Evolutionary conservation across 2,797 vertebrate species (phyloP).

Genomic region (Schizopygopsis malacanthus): DNA sequence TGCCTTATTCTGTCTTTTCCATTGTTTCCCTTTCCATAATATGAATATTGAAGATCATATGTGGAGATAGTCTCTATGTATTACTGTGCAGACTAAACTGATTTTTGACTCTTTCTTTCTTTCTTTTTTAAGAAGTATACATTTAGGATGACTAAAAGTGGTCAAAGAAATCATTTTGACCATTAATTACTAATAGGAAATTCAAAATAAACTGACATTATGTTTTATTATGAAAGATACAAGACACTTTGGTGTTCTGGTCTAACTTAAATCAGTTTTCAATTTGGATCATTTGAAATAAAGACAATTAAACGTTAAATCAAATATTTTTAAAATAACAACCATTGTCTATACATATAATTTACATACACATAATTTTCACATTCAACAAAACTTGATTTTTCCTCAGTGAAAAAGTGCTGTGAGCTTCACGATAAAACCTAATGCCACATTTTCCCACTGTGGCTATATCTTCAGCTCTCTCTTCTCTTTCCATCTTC

Average conservation of each 20-base stretch:
- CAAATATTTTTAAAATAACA: background rate
- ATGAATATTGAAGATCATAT: conserved; percentile 37
- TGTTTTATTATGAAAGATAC: background rate
- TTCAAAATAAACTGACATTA: background rate
- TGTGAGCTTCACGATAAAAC: background rate
- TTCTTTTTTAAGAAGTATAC: background rate
- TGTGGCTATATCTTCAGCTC: background rate
- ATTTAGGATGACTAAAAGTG: background rate
- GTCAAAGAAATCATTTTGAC: background rate
- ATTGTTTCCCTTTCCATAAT: conserved; percentile 35
- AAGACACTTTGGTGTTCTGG: background rate
- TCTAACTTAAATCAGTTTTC: background rate
- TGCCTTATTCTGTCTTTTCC: conserved; percentile 61
- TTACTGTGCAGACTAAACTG: background rate
- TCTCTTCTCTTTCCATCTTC: conserved; percentile 18
- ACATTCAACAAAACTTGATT: background rate
- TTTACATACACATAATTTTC: background rate
- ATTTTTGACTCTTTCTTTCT: background rate
- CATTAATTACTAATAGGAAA: background rate
- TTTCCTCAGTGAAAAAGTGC: background rate
- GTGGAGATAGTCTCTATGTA: background rate
- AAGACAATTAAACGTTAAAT: background rate
- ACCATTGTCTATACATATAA: background rate
- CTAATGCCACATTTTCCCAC: conserved; percentile 1
- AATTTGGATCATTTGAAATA: background rate